A percentile compares a stretch with the other conserved stretches of the same genome.
These are phyloP conservation scores for Picathartes gymnocephalus DNA, from an alignment of 2,113 vertebrate species.

Conservation along the genomic window DNA sequence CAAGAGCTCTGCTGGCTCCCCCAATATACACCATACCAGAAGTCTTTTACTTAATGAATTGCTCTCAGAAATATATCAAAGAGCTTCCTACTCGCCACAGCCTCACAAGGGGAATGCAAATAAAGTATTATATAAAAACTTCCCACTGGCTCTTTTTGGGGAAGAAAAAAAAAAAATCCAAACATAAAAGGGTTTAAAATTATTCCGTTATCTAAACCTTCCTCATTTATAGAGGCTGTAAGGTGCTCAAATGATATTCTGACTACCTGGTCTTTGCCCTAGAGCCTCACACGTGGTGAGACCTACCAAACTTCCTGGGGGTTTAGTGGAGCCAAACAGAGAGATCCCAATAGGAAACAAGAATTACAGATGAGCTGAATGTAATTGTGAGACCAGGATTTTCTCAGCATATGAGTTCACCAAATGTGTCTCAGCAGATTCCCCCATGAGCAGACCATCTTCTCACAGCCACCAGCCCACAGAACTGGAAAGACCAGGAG, in stretches of 20 bases:
- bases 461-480: neutral
- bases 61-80: conserved; percentile 27
- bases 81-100: conserved; percentile 6
- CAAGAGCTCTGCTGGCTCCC: neutral
- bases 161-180: neutral
- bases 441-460: neutral
- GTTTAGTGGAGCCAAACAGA: neutral
- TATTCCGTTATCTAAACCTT: neutral
- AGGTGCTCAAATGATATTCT: neutral
- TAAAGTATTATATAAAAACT: conserved; percentile 39
- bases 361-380: neutral
- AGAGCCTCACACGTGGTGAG: neutral
- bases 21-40: neutral
- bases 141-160: neutral
- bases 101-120: conserved; percentile 33
- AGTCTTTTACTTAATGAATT: conserved; percentile 1
- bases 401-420: neutral
- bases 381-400: neutral
- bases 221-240: neutral
- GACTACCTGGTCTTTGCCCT: neutral
- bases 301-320: neutral
- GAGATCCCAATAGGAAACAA: neutral
- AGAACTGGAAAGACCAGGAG: neutral
- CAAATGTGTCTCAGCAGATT: neutral
- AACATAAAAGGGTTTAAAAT: neutral